Evolutionary conservation across 2,888 invertebrate species (phyloP), one percentile per base, ranked within the genome.

Genomic region (Lacanobia oleracea): DNA sequence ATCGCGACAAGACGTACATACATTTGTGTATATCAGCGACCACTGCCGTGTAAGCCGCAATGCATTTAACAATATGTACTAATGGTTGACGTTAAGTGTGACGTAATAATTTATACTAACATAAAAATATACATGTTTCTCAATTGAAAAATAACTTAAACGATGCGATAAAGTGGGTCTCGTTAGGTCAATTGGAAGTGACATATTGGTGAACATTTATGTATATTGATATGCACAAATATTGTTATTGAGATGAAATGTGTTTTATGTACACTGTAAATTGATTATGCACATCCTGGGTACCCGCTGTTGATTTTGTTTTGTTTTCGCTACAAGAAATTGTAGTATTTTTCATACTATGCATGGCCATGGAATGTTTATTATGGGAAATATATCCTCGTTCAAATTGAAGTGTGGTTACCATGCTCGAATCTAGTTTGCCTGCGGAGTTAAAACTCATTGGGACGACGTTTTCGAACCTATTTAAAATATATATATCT

Each of bases 321-420:
- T 92, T 82, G 65, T 87, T 92, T 92, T 92, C 86, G 93, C 92
- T 92, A 92, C 91, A 89, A 90, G 88, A 85, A 76, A 90, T 87
- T 90, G 92, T 94, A 93, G 93, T 89, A 88, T 88, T 91, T 91
- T 92, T 90, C 85, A 89, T 88, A 89, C 88, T 92, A 88, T 94
- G 95, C 95, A 95, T 95, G 95, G 94, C 93, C 91, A 93, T 91
- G 94, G 93, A 94, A 94, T 94, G 94, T 88, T 88, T 86, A 86
- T 86, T 86, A 85, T 80, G 86, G 87, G 78, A 87, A 84, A 80
- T 81, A 79, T 79, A 79, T 79, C 64, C 84, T 79, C 73, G 77
- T 86, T 83, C 77, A 77, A 74, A 84, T 77, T 75, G 67, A 86
- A 87, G 84, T 86, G 86, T 85, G 84, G 84, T 87, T 87, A 86